Evolutionary conservation across 2,113 vertebrate genomes (phyloP).

Genomic region (Semicossyphus pulcher): DNA sequence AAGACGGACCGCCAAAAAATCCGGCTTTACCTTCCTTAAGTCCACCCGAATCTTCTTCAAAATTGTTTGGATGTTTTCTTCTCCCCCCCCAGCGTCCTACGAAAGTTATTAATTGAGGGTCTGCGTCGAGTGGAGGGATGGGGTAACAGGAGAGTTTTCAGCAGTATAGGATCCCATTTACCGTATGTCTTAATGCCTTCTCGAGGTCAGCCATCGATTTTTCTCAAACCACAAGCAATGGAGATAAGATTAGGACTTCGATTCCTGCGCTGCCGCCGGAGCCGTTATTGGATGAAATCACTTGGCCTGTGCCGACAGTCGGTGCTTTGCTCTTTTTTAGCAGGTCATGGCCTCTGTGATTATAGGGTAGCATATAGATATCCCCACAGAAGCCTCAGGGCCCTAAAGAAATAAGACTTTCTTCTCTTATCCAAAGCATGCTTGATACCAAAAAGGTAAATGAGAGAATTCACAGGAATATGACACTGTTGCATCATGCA

Average conservation of each 20-base stretch:
- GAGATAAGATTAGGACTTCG: slow-evolving; percentile 84
- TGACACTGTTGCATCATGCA: slow-evolving; percentile 20
- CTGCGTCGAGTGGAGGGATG: slow-evolving; percentile 51
- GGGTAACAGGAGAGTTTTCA: slow-evolving; percentile 77
- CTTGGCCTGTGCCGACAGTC: slow-evolving; percentile 46
- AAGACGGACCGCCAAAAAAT: slow-evolving; percentile 69
- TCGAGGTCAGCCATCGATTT: slow-evolving; percentile 83
- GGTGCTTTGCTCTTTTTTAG: slow-evolving; percentile 54
- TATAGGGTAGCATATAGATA: slow-evolving; percentile 45
- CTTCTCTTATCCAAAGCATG: background rate
- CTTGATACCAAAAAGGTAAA: slow-evolving; percentile 18
- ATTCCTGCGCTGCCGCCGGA: slow-evolving; percentile 72
- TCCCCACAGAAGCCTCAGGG: slow-evolving; percentile 7
- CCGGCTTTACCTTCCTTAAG: slow-evolving; percentile 62
- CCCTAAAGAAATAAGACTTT: background rate
- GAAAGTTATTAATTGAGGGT: slow-evolving; percentile 70
- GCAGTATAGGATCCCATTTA: slow-evolving; percentile 78
- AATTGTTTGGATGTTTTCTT: slow-evolving; percentile 53
- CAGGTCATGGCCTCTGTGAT: slow-evolving; percentile 62
- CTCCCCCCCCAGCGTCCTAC: slow-evolving; percentile 17
- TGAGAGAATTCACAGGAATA: slow-evolving; percentile 30
- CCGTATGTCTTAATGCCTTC: slow-evolving; percentile 82
- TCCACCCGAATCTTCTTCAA: slow-evolving; percentile 50
- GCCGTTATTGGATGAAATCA: slow-evolving; percentile 80
- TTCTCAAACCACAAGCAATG: slow-evolving; percentile 77